phyloP scores from a whole-genome alignment of 2,797 vertebrate species.

The Heteromormyrus szaboi region DNA sequence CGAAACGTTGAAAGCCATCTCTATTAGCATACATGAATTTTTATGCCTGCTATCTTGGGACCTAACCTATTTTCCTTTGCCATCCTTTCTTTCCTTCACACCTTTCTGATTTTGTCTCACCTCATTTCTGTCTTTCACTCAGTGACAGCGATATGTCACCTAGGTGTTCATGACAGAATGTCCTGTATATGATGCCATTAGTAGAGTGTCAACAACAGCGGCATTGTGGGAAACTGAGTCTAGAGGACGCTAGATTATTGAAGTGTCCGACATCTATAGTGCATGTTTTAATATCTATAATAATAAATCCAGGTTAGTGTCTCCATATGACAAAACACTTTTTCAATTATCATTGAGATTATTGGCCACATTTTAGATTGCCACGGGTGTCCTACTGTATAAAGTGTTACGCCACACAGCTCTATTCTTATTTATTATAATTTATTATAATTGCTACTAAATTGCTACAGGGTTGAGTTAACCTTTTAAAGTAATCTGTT shows the following conservation, averaged over 20 bases:
- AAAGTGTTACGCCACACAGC: not conserved
- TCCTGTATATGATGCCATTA: constrained; percentile 18
- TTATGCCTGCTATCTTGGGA: constrained; percentile 39
- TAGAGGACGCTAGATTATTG: constrained; percentile 17
- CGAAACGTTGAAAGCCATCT: constrained; percentile 27
- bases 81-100: constrained; percentile 18
- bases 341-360: not conserved
- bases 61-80: constrained; percentile 44
- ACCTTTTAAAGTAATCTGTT: not conserved
- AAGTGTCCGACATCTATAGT: constrained; percentile 9
- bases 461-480: not conserved
- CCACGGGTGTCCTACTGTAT: not conserved
- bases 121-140: not conserved
- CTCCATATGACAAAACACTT: not conserved
- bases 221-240: not conserved
- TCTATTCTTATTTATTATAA: not conserved
- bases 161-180: constrained; percentile 3
- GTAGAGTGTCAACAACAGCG: not conserved
- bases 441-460: not conserved
- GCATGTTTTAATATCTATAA: not conserved
- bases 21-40: constrained; percentile 47
- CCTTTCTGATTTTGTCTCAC: constrained; percentile 11
- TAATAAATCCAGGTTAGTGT: not conserved
- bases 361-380: not conserved
- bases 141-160: not conserved